Evolutionary conservation across 2,888 invertebrate genomes (phyloP), one percentile per base, ranked within the genome.

Genomic region (Xestia xanthographa): DNA sequence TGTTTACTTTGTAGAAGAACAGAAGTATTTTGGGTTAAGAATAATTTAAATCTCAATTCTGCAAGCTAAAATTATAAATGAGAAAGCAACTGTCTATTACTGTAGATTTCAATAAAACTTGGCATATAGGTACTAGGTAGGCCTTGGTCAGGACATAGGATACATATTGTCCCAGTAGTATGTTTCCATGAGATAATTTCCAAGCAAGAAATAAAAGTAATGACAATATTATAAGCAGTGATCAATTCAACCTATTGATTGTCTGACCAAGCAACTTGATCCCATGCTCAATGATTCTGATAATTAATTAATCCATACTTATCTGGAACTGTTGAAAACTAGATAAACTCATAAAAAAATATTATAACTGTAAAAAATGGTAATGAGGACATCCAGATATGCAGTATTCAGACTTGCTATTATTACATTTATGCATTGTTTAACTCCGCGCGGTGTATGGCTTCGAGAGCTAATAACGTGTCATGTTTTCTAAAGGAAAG

Each of bases 211-310:
- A 45, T 43, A 58, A 48, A 29, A 50, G 1, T 11, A 62, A 62
- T 38, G n/a, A 20, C 4, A 45, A 53, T 53, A 58, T 11, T 56
- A 45, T 20, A 63, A 53, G 53, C 9, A 53, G 29, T 41, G 26
- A 66, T 48, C 45, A 53, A 53, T 66, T 45, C 29, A 63, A 62
- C 45, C 53, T 41, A 56, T 48, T 67, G 20, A n/a, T 58, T 50
- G 60, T 45, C n/a, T 68, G 75, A 60, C 26, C 50, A 80, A 67
- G 78, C 5, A 82, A 77, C 63, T 38, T 65, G 43, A 83, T 77
- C 58, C 43, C 45, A 56, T 26, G 38, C 26, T 56, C 66, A 77
- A 70, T 81, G 62, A 43, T 58, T 67, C 26, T 69, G 34, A 29
- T 77, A 68, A 65, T 43, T 77, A 68, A 65, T 43, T 62, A 34